Evolutionary conservation across 2,888 invertebrate species (phyloP), one percentile per base, ranked within the genome.

Genomic region (Cryptocephalus moraei): DNA sequence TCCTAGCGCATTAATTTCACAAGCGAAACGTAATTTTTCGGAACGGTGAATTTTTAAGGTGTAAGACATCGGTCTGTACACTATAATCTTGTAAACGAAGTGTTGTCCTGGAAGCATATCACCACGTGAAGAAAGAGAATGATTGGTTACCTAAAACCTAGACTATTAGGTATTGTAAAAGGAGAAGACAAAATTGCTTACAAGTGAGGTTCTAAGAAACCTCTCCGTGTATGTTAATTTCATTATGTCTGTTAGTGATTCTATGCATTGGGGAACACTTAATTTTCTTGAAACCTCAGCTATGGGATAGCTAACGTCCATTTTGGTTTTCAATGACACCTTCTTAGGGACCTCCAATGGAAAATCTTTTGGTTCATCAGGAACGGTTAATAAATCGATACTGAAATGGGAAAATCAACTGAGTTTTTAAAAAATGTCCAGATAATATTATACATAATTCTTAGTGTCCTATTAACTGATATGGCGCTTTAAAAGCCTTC

Each of bases 1-100:
- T 1, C 86, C 85, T n/a, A 84, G 68, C 1, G 85, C 75, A 9
- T 77, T 66, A 50, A 83, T 75, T 52, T 81, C 79, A 55, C 78
- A 78, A 33, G 71, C 67, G 48, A 76, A 74, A 43, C 69, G 69
- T 9, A 75, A 71, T 34, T 56, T 59, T 36, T 58, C 60, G 12
- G 52, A 46, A 8, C 52, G 49, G 48, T 62, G 54, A 50, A 46
- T 55, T 8, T 47, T 47, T 8, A 43, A 44, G 10, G 46, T 50
- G 39, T 51, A 43, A 38, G 49, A 52, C 42, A 59, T 55, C 9
- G 63, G 65, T 44, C 47, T 55, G 44, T 60, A 61, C 8, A 62
- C 42, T 39, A 56, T 11, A 8, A 65, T 53, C 6, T 56, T 54
- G 41, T 56, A 50, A n/a, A 63, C 49, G 48, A 60, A 63, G 14